A percentile compares a stretch with the other conserved stretches of the same genome.
These are phyloP conservation scores for Neogale vison DNA, from an alignment of 2,113 vertebrate species.

Conservation along the genomic window DNA sequence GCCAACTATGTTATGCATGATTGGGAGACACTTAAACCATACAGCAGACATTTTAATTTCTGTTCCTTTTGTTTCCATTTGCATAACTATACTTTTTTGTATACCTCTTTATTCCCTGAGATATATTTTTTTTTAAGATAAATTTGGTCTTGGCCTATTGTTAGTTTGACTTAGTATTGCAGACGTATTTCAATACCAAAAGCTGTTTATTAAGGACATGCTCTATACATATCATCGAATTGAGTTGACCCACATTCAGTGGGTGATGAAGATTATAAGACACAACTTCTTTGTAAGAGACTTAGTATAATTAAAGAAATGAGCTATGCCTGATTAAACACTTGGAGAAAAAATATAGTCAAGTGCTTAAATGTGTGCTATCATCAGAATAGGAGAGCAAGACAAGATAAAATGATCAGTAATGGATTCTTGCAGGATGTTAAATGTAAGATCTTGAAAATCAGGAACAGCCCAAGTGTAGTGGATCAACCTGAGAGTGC, in stretches of 20 bases:
- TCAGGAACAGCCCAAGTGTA: background rate
- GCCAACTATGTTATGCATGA: background rate
- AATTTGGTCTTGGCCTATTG: background rate
- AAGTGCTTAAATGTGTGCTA: background rate
- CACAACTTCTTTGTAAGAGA: background rate
- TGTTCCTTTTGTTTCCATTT: background rate
- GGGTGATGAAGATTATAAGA: background rate
- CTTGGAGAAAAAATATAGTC: background rate
- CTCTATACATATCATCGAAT: background rate
- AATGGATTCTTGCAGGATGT: background rate
- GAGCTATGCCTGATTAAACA: background rate
- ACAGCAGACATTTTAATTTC: background rate
- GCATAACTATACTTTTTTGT: background rate
- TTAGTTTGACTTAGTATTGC: background rate
- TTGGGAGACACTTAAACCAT: background rate
- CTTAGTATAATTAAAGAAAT: background rate
- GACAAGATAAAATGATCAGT: background rate
- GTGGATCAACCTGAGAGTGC: background rate
- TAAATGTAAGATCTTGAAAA: background rate
- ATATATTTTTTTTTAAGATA: background rate
- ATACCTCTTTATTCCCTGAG: background rate
- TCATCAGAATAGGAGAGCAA: background rate
- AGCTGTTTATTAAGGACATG: background rate
- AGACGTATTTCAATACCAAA: background rate
- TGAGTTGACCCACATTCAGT: background rate